phyloP scores from a whole-genome alignment of 2,888 invertebrate genomes.

The Lasioglossum vierecki region DNA sequence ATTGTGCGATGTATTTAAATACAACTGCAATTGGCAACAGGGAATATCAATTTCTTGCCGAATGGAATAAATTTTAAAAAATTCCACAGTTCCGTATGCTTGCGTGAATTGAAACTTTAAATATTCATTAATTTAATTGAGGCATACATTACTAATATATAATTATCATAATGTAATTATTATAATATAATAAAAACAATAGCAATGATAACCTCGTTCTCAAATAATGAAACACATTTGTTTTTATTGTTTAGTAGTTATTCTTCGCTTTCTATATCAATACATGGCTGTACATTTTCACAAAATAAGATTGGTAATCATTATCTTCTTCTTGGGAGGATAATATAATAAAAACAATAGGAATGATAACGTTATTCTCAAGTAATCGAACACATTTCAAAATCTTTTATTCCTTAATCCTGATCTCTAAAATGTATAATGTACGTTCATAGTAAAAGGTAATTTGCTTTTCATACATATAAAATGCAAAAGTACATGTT shows the following conservation, averaged over 20 bases:
- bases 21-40: constrained; percentile 12
- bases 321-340: neutral
- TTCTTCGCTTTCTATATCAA: neutral
- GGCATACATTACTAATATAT: too few relatives aligned
- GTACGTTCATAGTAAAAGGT: neutral
- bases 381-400: neutral
- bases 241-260: neutral
- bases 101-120: neutral
- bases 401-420: too few relatives aligned
- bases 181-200: too few relatives aligned
- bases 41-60: constrained; percentile 44
- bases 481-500: constrained; percentile 41
- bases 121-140: too few relatives aligned
- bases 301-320: too few relatives aligned
- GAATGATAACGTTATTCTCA: neutral
- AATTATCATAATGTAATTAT: too few relatives aligned
- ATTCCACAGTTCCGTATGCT: neutral
- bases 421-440: constrained; percentile 3
- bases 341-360: neutral
- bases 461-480: constrained; percentile 17
- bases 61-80: constrained; percentile 1
- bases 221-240: too few relatives aligned
- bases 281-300: neutral
- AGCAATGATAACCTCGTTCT: too few relatives aligned
- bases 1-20: constrained; percentile 62